Base-by-base conservation (phyloP, 2,888 invertebrate species). In the Diarsia brunnea region DNA sequence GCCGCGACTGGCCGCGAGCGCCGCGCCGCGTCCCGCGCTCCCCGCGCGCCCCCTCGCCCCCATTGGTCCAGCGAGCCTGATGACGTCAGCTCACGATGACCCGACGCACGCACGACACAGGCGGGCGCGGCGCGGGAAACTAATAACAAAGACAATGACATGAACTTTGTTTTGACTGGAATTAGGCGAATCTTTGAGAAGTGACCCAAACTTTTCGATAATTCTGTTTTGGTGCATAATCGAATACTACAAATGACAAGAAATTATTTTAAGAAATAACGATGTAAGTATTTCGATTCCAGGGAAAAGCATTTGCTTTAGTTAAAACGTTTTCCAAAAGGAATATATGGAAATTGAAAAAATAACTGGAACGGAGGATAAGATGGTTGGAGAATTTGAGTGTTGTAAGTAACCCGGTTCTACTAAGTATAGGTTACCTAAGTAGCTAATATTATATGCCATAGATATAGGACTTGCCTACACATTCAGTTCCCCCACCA, bases 61-160 rank as follows among this genome's bases (percentile, higher is more conserved):
- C 88, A 92, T 92, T 91, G 92, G 90, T 87, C 91, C 92, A 90
- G 88, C 89, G 89, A 94, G 92, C 91, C 92, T 92, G 92, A 81
- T 94, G 93, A 95, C 95, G 94, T 95, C 95, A 95, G 89, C 91
- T 86, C 82, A 63, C 90, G 89, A 87, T 91, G 91, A 92, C 91
- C 88, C 87, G 79, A 80, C 79, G 53, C 84, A 80, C 79, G 53
- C 84, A 88, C 79, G 72, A 79, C 78, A 88, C 69, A 84, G 45
- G 88, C 84, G 86, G 74, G 61, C 77, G 88, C 88, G 88, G 38
- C 21, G 75, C 65, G 69, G n/a, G 63, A 49, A 63, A 81, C 43
- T 47, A 51, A 69, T 61, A 38, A 75, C 85, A 79, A 85, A 79
- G 79, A 47, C 70, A 16, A 47, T n/a, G n/a, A n/a, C 68, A 16